phyloP scores from a whole-genome alignment of 2,113 vertebrate species.

The Atractosteus spatula region DNA sequence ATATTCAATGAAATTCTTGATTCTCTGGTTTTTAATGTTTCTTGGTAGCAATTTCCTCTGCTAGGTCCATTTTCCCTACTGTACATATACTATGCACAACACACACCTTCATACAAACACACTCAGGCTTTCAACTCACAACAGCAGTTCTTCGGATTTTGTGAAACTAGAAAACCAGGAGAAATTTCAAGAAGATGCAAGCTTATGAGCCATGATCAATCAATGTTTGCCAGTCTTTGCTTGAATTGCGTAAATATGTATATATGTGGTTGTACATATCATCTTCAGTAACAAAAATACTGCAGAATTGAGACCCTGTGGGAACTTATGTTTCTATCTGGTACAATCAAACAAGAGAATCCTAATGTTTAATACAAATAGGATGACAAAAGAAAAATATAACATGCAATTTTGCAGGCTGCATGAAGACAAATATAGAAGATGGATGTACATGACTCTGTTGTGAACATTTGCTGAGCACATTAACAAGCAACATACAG shows the following conservation, averaged over 20 bases:
- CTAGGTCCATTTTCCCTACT: no score
- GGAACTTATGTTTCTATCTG: slow-evolving; percentile 13
- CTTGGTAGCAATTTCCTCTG: neutral
- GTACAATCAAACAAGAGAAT: neutral
- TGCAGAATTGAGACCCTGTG: neutral
- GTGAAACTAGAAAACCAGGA: slow-evolving; percentile 23
- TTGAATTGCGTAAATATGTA: slow-evolving; percentile 30
- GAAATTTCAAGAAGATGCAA: slow-evolving; percentile 34
- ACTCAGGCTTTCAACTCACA: no score
- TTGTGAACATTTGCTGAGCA: slow-evolving; percentile 3
- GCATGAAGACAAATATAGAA: slow-evolving; percentile 5
- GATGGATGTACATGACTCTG: slow-evolving; percentile 5
- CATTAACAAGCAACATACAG: neutral
- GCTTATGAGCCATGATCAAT: slow-evolving; percentile 36
- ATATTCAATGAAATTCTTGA: slow-evolving; percentile 26
- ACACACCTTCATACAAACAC: no score
- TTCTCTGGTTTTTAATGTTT: neutral
- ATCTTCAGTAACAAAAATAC: slow-evolving; percentile 20
- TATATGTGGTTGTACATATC: slow-evolving; percentile 30
- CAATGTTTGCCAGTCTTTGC: slow-evolving; percentile 25
- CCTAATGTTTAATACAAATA: neutral
- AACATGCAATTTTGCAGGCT: neutral
- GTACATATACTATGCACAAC: neutral
- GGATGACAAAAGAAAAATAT: slow-evolving; percentile 9
- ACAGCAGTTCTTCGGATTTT: slow-evolving; percentile 3